Percentiles rank a stretch among this genome's conserved stretches.
Conservation (phyloP, 2,888 invertebrate species). For the Gasteruption jaculator region DNA sequence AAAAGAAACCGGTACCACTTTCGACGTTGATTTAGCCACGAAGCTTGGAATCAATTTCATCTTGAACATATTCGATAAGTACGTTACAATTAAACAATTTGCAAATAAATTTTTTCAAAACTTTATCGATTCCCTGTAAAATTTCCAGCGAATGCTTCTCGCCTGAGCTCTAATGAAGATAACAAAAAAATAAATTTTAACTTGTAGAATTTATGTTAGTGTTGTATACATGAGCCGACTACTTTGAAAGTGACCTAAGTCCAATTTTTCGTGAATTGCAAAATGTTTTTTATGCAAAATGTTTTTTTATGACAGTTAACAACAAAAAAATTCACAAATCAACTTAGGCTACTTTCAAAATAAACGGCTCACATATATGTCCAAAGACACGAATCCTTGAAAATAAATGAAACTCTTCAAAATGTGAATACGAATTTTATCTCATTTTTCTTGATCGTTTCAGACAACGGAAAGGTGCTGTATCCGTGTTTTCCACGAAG, state of each 20-base stretch:
- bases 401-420: no score
- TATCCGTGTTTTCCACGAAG: constrained; percentile 67
- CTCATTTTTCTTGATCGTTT: constrained; percentile 32
- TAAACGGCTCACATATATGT: no score
- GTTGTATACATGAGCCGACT: no score
- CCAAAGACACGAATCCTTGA: no score
- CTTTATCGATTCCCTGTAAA: neutral
- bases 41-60: constrained; percentile 65
- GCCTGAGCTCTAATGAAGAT: neutral
- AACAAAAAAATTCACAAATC: no score
- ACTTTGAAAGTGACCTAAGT: no score
- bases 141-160: neutral
- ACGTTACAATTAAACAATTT: constrained; percentile 30
- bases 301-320: no score
- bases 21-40: constrained; percentile 61
- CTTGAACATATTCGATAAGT: constrained; percentile 67
- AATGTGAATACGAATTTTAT: no score
- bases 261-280: no score
- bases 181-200: constrained; percentile 4
- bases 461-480: constrained; percentile 60
- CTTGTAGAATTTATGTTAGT: constrained; percentile 9
- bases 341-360: no score
- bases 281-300: no score
- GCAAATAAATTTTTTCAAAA: neutral
- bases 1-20: constrained; percentile 61